A percentile compares a stretch with the other conserved stretches of the same genome.
phyloP scores from a whole-genome alignment of 2,113 vertebrate species.

The Aptenodytes forsteri region DNA sequence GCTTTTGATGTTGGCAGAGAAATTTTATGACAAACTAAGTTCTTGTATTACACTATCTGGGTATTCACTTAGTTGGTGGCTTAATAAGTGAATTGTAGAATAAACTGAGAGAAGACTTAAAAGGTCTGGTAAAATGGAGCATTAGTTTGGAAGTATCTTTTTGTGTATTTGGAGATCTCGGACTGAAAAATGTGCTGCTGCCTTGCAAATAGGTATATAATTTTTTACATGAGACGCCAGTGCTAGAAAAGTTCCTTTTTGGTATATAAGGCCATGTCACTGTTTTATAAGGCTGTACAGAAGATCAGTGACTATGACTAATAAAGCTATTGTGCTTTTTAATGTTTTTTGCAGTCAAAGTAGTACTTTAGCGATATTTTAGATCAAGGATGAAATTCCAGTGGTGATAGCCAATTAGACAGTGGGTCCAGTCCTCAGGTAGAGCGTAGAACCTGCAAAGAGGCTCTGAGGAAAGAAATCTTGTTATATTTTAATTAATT shows the following conservation, averaged over 20 bases:
- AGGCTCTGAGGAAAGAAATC: not conserved
- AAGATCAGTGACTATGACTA: not conserved
- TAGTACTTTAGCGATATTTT: not conserved
- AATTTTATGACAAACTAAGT: not conserved
- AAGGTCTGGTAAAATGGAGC: not conserved
- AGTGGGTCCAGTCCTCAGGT: not conserved
- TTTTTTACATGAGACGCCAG: not conserved
- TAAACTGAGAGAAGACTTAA: not conserved
- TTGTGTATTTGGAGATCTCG: not conserved
- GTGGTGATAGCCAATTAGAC: not conserved
- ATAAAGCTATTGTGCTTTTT: not conserved
- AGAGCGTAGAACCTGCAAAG: not conserved
- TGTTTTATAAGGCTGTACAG: not conserved
- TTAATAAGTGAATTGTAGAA: not conserved
- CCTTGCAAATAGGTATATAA: not conserved
- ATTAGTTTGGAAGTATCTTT: not conserved
- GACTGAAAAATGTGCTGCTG: not conserved
- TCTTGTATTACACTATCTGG: not conserved
- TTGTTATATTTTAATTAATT: not conserved
- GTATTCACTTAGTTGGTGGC: not conserved
- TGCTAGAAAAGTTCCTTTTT: not conserved
- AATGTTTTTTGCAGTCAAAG: not conserved
- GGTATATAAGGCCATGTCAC: not conserved
- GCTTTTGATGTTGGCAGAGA: not conserved
- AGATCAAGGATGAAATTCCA: not conserved